phyloP scores from a whole-genome alignment of 2,797 vertebrate species.

The Microhierax caerulescens region DNA sequence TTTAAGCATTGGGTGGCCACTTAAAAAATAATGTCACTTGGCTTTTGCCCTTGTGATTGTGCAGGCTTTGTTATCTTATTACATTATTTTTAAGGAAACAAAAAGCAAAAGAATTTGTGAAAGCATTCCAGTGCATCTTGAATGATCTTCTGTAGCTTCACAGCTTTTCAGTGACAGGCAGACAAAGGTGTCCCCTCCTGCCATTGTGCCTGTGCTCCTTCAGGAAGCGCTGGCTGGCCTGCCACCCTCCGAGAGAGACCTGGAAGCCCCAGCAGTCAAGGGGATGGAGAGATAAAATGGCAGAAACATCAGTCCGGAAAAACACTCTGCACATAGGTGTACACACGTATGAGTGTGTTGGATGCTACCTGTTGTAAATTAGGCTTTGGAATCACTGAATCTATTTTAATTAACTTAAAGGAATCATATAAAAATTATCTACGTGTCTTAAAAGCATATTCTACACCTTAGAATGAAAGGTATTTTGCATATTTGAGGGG shows the following conservation, averaged over 20 bases:
- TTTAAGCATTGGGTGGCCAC: background rate
- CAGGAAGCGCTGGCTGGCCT: background rate
- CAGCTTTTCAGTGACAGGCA: background rate
- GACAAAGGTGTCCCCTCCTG: conserved; percentile 42
- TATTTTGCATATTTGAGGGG: accelerated
- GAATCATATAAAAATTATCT: background rate
- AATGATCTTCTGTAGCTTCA: conserved; percentile 31
- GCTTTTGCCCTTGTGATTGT: conserved; percentile 4
- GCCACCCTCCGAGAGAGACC: background rate
- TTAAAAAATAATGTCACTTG: background rate
- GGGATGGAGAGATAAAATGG: background rate
- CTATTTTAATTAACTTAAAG: background rate
- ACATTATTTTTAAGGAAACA: conserved; percentile 43
- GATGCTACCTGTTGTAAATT: background rate
- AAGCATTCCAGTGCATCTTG: conserved; percentile 32
- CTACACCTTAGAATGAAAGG: background rate
- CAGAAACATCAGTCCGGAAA: background rate
- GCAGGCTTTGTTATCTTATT: conserved; percentile 42
- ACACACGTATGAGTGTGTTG: accelerated
- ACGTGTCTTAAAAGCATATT: background rate
- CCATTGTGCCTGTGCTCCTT: background rate
- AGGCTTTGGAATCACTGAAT: background rate
- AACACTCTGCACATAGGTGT: background rate
- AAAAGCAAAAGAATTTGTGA: background rate
- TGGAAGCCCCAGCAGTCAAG: background rate